Base-by-base conservation (phyloP, 2,797 vertebrate species). In the Tolypeutes matacus region DNA sequence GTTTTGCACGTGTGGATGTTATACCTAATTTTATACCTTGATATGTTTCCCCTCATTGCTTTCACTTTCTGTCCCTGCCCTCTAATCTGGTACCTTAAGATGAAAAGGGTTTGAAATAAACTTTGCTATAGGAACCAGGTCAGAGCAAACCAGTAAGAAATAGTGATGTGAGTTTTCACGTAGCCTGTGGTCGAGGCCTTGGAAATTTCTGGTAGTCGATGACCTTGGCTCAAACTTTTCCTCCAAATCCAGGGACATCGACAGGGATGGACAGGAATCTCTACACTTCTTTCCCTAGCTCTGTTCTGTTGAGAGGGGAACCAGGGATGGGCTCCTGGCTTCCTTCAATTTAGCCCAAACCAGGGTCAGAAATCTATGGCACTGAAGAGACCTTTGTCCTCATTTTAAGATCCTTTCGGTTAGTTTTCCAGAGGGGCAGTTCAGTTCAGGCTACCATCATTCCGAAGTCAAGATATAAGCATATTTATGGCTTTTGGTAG, bases 401-500 rank as follows among this genome's bases (percentile, higher is more conserved):
- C 72, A 85, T 29, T 80, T 70, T 80, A 81, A 69, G 91, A 15
- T 39, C 23, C 18, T 58, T 69, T 78, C 58, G 56, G 34, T 67
- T 80, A 83, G 51, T 72, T 42, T 87, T 76, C 15, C 6, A 42
- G 34, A 27, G 21, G 8, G 42, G 51, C 21, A 14, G 8, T 23
- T 91, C 21, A 14, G 8, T 23, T 91, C 25, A 56, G 81, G 69
- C 12, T 39, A 31, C 20, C 46, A 53, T 23, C 46, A 46, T 34
- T 81, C 25, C 75, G 42, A 86, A 89, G 73, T 64, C 7, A 85
- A 83, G 80, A 92, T 10, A 83, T 27, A 83, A 86, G 83, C n/a
- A 34, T 76, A 75, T 73, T 60, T 53, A 89, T 14, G 70, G 46
- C 9, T 70, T 56, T 76, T 31, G 39, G 72, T 34, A 69, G 12